phyloP scores from a whole-genome alignment of 2,888 invertebrate genomes.

The Eupithecia abbreviata region DNA sequence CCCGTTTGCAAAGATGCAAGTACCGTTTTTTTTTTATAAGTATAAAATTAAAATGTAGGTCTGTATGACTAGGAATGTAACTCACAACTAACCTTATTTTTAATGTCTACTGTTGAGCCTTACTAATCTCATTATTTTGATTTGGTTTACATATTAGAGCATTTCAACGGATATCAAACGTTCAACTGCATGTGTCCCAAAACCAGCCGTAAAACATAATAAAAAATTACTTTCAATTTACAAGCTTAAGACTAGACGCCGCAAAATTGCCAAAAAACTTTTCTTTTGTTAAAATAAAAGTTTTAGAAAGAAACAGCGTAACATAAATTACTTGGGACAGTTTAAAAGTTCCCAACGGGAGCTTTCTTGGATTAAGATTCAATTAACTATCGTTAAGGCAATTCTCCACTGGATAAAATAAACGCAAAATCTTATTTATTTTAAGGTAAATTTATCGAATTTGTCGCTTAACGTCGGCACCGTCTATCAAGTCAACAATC shows the following conservation, averaged over 20 bases:
- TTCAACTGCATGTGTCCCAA: not conserved
- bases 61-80: too few species aligned
- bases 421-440: not conserved
- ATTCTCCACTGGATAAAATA: constrained; percentile 20
- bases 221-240: not conserved
- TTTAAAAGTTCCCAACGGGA: constrained; percentile 32
- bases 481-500: too few species aligned
- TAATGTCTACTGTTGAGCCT: too few species aligned
- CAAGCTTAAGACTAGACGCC: not conserved
- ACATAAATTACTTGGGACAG: constrained; percentile 33
- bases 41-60: too few species aligned
- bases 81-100: not conserved
- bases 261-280: constrained; percentile 14
- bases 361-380: constrained; percentile 40
- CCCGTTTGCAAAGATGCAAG: too few species aligned
- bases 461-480: not conserved
- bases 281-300: constrained; percentile 14
- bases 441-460: not conserved
- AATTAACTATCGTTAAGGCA: constrained; percentile 39
- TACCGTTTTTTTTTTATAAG: too few species aligned
- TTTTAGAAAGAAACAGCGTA: constrained; percentile 24
- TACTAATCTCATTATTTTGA: too few species aligned
- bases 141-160: too few species aligned
- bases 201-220: not conserved
- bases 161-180: not conserved